phyloP scores from a whole-genome alignment of 2,113 vertebrate genomes.

The Percopsis transmontana region DNA sequence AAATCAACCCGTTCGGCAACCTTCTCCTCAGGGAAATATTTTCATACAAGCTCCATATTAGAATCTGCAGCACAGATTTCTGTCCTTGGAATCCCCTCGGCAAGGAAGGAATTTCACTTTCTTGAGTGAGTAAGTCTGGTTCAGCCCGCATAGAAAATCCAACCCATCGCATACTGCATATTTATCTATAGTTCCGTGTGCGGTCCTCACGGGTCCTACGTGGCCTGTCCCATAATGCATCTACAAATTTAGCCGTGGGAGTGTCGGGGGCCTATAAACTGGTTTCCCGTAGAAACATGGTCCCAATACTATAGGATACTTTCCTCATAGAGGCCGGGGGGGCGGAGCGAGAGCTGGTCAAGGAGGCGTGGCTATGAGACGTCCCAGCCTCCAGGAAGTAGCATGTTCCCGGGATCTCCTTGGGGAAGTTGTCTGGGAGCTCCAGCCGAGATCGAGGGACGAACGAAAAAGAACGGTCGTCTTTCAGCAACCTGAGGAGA shows the following conservation, averaged over 20 bases:
- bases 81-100: conserved; percentile 19
- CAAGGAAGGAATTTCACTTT: conserved; percentile 21
- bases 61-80: conserved; percentile 18
- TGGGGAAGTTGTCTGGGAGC: conserved; percentile 98
- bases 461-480: conserved; percentile 92
- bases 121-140: conserved; percentile 9
- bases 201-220: conserved; percentile 18
- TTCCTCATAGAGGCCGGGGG: conserved; percentile 91
- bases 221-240: conserved; percentile 23
- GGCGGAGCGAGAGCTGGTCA: conserved; percentile 81
- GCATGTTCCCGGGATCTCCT: conserved; percentile 96
- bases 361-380: conserved; percentile 82
- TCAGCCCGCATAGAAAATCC: conserved; percentile 31
- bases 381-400: conserved; percentile 96
- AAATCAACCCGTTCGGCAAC: conserved; percentile 28
- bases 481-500: conserved; percentile 86
- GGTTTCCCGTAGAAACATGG: conserved; percentile 98
- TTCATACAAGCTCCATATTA: conserved; percentile 23
- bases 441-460: conserved; percentile 94
- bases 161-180: conserved; percentile 39
- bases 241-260: conserved; percentile 14
- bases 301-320: conserved; percentile 97
- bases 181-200: neutral
- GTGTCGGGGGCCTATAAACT: conserved; percentile 84
- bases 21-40: conserved; percentile 16